Conservation (phyloP, 2,797 vertebrate species). For the Synaphobranchus kaupii region DNA sequence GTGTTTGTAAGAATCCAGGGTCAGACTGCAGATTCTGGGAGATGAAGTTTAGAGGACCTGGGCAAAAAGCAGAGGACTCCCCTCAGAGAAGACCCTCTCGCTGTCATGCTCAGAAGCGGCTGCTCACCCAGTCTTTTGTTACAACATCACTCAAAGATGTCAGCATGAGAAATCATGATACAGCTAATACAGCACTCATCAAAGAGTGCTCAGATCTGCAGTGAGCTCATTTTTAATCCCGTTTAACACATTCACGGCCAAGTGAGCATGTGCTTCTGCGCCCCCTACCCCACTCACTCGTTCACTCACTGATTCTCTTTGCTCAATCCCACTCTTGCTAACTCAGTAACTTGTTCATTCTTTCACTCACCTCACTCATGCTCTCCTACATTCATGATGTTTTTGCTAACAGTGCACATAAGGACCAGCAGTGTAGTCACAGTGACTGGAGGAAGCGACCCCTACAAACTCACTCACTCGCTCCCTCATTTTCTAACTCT, state of each 20-base stretch:
- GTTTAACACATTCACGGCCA: not conserved
- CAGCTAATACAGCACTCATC: not conserved
- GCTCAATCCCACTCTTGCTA: too few relatives aligned
- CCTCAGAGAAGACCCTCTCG: not conserved
- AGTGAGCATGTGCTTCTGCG: not conserved
- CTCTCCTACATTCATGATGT: not conserved
- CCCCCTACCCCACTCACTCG: not conserved
- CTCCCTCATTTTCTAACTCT: not conserved
- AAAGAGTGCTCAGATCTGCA: not conserved
- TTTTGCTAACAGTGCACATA: not conserved
- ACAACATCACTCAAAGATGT: conserved; percentile 17
- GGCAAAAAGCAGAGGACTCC: not conserved
- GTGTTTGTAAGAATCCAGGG: not conserved
- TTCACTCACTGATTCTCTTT: not conserved
- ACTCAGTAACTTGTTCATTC: not conserved
- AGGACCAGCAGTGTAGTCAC: not conserved
- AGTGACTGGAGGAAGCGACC: not conserved
- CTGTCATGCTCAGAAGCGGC: not conserved
- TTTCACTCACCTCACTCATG: not conserved
- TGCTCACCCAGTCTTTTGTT: not conserved
- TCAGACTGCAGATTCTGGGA: not conserved
- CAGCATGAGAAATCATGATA: not conserved
- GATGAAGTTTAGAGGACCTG: not conserved
- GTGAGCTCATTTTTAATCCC: not conserved
- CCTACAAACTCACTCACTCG: not conserved